Base-by-base conservation (phyloP, 2,888 invertebrate genomes). In the Prenolepis imparis region DNA sequence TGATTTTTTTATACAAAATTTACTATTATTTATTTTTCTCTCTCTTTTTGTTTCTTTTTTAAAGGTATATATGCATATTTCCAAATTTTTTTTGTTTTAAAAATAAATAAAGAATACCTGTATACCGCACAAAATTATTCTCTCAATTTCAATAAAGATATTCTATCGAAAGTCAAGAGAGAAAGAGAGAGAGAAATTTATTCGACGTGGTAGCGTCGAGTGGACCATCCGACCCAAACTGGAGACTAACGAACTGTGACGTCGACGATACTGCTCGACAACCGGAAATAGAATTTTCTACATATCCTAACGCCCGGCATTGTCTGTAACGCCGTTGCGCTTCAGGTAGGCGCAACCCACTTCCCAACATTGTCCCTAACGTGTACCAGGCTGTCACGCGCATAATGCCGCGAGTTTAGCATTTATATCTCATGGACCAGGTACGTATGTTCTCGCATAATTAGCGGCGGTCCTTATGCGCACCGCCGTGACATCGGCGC, bases 361-460 rank as follows among this genome's bases (percentile, higher is more conserved):
- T 91, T 89, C 88, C 88, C 86, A 82, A 84, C 90, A 89, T 91
- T 90, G 91, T 92, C 91, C 91, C 90, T 86, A 86, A 87, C 84
- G 90, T 89, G 89, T 88, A 89, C 90, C 90, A 86, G 87, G 90
- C 84, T 91, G 92, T 93, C 92, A 93, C 93, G 91, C 91, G 92
- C 93, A 93, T 92, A 92, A 92, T 92, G 91, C 91, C 87, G 87
- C 91, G 91, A 93, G 91, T 92, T 92, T 92, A 91, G 92, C 92
- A 93, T 93, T 92, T 91, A 92, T 91, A 91, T 93, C 88, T 92
- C 92, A 87, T 89, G 87, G 89, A 84, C 92, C 93, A 93, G 93
- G 93, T 93, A 93, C n/a, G 48, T 90, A 88, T 91, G 91, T 92
- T 92, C 92, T 93, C 91, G 93, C 92, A 93, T 93, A 93, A 93